phyloP scores from a whole-genome alignment of 2,113 vertebrate species.

The Mixornis gularis region DNA sequence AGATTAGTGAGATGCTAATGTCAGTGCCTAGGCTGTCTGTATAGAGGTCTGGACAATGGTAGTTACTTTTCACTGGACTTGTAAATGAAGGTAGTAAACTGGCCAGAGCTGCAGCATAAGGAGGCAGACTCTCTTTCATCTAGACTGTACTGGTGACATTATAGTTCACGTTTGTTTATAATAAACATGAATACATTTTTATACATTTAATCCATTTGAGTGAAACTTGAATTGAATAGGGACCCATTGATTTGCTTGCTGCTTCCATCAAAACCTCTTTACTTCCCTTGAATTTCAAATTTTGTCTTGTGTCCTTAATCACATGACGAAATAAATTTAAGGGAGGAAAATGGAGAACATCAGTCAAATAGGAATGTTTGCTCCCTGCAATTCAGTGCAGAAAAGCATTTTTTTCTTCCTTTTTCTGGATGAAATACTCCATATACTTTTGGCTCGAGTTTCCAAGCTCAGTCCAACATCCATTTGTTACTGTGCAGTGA shows the following conservation, averaged over 20 bases:
- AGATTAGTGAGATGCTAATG: not conserved
- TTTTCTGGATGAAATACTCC: constrained; percentile 13
- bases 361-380: not conserved
- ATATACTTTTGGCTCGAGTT: not conserved
- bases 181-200: not conserved
- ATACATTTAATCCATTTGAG: not conserved
- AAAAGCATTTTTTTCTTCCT: not conserved
- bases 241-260: not conserved
- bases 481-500: not conserved
- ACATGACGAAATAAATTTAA: not conserved
- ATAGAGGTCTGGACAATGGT: not conserved
- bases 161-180: not conserved
- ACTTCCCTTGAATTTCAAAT: not conserved
- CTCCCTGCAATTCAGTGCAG: not conserved
- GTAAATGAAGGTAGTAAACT: not conserved
- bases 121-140: not conserved
- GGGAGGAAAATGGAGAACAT: not conserved
- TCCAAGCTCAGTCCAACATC: not conserved
- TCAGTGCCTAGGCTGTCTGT: not conserved
- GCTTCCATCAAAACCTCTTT: not conserved
- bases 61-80: not conserved
- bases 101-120: not conserved
- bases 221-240: not conserved
- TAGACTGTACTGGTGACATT: not conserved
- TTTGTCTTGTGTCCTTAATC: not conserved